Evolutionary conservation across 2,797 vertebrate species (phyloP), one percentile per base, ranked within the genome.

Genomic region (Gymnocypris eckloni): DNA sequence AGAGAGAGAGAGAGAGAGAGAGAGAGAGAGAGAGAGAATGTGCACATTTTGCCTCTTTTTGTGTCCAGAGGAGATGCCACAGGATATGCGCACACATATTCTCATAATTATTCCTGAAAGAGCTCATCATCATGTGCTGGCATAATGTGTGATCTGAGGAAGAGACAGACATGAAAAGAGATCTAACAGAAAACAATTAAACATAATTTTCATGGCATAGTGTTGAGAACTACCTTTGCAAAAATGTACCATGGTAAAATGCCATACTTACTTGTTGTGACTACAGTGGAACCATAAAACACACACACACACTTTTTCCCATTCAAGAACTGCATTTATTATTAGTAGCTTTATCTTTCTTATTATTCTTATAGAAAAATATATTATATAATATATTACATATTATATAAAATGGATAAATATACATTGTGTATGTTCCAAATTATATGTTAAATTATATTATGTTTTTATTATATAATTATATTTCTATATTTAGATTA

Each of bases 1-100:
- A 82, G 89, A 61, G 16, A 80, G 43, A 88, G 73, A 33, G 61
- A 78, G 85, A 25, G 80, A 83, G 81, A 52, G 71, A 82, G 89
- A 89, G 13, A 54, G 52, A 22, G 52, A 22, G 54, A 56, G 39
- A 39, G 39, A 10, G 22, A 64, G 25, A 16, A 16, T 66, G 67
- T 20, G 20, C 37, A 22, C 67, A 70, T 22, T 41, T 70, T 5
- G 9, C 72, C 25, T 25, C 22, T 66, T 45, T 73, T 73, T n/a
- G 11, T 22, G 61, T 80, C 43, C 61, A 67, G 78, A 80, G 15
- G 15, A 28, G 25, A 67, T 22, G 78, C 77, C 77, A 66, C 39
- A 79, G 77, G 39, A 59, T 6, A 22, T 66, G 25, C 6, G 1
- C 25, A 67, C 76, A 43, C 3, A 79, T 13, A 66, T 79, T 61